Conservation (phyloP, 2,113 vertebrate genomes). For the Equus przewalskii region DNA sequence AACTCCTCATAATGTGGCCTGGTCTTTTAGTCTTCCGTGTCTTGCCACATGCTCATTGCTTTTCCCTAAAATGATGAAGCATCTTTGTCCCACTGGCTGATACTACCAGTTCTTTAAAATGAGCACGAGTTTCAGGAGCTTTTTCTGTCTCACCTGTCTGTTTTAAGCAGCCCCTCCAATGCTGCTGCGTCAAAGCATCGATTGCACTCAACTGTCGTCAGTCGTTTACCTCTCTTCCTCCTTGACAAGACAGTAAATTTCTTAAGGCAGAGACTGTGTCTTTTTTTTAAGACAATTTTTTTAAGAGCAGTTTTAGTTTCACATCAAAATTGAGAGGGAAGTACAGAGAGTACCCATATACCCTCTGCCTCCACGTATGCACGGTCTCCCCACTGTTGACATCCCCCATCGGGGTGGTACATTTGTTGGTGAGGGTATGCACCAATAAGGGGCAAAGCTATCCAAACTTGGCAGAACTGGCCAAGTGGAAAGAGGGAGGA, state of each 20-base stretch:
- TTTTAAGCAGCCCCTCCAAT: background rate
- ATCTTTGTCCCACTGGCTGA: background rate
- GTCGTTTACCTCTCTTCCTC: background rate
- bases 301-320: background rate
- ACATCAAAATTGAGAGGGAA: background rate
- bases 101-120: background rate
- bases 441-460: background rate
- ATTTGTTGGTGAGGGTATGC: background rate
- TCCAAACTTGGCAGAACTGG: background rate
- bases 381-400: background rate
- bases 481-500: background rate
- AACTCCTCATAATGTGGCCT: background rate
- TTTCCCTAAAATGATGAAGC: background rate
- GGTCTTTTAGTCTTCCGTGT: background rate
- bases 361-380: too few relatives aligned
- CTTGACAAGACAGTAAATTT: background rate
- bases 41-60: background rate
- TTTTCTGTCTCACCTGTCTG: background rate
- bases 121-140: background rate
- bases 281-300: background rate
- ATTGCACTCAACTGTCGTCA: background rate
- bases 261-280: background rate
- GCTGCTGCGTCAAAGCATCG: background rate
- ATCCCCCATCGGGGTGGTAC: background rate
- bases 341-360: background rate